Conservation (phyloP, 2,888 invertebrate genomes). For the Caenorhabditis sinica region DNA sequence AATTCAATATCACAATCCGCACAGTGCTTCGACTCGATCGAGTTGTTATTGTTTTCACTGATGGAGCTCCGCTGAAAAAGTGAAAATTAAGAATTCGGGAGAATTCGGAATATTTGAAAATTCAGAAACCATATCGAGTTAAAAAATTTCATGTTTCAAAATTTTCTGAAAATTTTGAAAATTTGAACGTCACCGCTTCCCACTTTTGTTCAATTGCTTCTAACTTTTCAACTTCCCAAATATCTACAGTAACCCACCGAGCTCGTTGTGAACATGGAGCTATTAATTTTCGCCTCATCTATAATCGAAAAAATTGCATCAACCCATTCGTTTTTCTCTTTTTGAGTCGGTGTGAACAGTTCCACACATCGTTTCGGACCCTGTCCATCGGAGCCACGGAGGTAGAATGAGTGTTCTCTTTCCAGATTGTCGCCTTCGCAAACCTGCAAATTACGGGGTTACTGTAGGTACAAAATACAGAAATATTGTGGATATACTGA, state of each 20-base stretch:
- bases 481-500: too few relatives aligned
- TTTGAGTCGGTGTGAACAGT: conserved; percentile 77
- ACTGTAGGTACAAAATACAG: too few relatives aligned
- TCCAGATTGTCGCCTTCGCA: conserved; percentile 87
- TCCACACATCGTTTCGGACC: conserved; percentile 80
- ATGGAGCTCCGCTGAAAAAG: conserved; percentile 68
- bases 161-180: background rate
- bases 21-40: conserved; percentile 75
- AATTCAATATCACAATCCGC: conserved; percentile 81
- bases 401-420: conserved; percentile 87
- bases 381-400: conserved; percentile 84
- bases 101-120: background rate
- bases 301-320: conserved; percentile 78
- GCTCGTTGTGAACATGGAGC: conserved; percentile 69
- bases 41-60: conserved; percentile 67
- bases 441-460: conserved; percentile 80
- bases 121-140: background rate
- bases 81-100: background rate
- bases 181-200: too few relatives aligned
- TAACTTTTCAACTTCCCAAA: background rate
- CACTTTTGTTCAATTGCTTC: too few relatives aligned
- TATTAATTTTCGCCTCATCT: conserved; percentile 73
- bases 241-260: conserved; percentile 44
- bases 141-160: background rate
- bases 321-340: conserved; percentile 81